Percentiles rank a stretch among this genome's conserved stretches.
phyloP scores from a whole-genome alignment of 2,888 invertebrate species.

The Platycnemis pennipes region DNA sequence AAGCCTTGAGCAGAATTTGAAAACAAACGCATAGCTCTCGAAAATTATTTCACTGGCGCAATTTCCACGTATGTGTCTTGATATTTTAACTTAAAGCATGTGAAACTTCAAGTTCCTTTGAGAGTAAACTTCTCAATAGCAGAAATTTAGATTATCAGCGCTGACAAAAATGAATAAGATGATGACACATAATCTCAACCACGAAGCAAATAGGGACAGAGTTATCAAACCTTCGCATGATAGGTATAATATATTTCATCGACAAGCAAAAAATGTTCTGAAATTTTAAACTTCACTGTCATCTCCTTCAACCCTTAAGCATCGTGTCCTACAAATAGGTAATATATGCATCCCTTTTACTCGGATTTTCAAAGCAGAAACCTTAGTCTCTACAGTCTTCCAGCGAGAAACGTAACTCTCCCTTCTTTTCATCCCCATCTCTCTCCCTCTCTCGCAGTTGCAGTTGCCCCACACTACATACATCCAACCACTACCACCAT shows the following conservation, averaged over 20 bases:
- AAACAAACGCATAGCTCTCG: too few relatives aligned
- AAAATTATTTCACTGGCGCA: too few relatives aligned
- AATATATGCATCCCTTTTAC: conserved; percentile 40
- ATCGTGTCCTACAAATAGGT: neutral
- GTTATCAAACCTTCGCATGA: too few relatives aligned
- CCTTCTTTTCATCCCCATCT: neutral
- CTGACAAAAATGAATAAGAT: too few relatives aligned
- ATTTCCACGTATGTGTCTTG: too few relatives aligned
- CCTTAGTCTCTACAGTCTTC: conserved; percentile 29
- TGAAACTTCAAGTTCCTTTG: too few relatives aligned
- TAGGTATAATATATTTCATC: conserved; percentile 4
- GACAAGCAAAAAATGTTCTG: conserved; percentile 23
- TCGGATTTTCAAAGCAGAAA: conserved; percentile 35
- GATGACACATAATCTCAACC: too few relatives aligned
- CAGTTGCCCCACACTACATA: neutral
- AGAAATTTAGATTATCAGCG: too few relatives aligned
- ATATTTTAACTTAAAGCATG: too few relatives aligned
- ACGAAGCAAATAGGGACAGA: too few relatives aligned
- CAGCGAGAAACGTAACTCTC: neutral
- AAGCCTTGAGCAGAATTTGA: too few relatives aligned
- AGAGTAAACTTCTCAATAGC: too few relatives aligned
- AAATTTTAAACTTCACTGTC: conserved; percentile 38
- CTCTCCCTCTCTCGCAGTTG: neutral
- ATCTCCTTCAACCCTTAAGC: neutral
- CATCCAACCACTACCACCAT: neutral